Base-by-base conservation (phyloP, 2,113 vertebrate genomes). In the Anhinga anhinga region DNA sequence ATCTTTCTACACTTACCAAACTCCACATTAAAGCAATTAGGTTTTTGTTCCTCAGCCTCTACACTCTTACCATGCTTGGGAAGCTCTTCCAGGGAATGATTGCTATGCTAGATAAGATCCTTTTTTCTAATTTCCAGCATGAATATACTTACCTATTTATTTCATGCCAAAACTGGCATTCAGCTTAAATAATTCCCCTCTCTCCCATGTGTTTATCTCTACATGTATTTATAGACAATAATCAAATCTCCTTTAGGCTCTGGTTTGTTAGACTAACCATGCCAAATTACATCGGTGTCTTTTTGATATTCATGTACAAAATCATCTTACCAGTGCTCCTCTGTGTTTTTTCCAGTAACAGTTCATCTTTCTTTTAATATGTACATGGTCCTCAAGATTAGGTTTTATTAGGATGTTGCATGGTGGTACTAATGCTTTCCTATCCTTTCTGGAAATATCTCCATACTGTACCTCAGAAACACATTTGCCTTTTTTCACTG, bases 11-110 rank as follows among this genome's bases (percentile, higher is more conserved):
- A 65, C 40, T 82, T 91, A 91, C 52, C 70, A 91, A 44, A 85
- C 65, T 95, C 69, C 78, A 89, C 86, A 77, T 94, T 94, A 61
- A 91, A 93, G 49, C 40, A 96, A 90, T 91, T 82, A 94, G 56
- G 1, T 79, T 94, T 86, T 91, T 91, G 61, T 94, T 96, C 34
- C 61, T 90, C 40, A 79, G 36, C 52, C 29, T 47, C 52, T 79
- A 82, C 47, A 72, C 26, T 21, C 30, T 82, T 79, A 72, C 47
- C 16, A 15, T 85, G 56, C 73, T 82, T 90, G 78, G 61, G 44
- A 95, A 93, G 7, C 7, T 87, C 34, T 91, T 95, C 70, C 89
- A 93, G 78, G 66, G 84, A 65, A 61, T 77, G 90, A 90, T 40
- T 90, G 9, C 11, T 90, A 14, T 18, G 36, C 13, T 82, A 90